Percentiles rank a stretch among this genome's conserved stretches.
These are phyloP conservation scores for Diachasma alloeum DNA, from an alignment of 1,140 invertebrate genomes.

Conservation along the genomic window DNA sequence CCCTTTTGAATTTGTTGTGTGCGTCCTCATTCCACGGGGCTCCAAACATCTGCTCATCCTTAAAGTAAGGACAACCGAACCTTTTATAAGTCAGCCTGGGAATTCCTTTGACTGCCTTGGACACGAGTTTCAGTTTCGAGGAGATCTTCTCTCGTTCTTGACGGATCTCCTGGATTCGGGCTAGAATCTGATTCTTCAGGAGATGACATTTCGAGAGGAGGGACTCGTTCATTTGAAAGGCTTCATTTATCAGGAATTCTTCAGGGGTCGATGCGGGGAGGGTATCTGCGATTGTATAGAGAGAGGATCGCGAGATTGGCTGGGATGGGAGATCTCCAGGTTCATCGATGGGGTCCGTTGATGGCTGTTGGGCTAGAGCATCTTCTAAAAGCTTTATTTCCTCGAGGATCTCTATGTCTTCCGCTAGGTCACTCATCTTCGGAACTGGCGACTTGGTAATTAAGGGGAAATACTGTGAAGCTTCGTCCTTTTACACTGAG, in stretches of 20 bases:
- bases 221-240: slow-evolving; percentile 20
- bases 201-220: background rate
- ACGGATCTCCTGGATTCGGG: background rate
- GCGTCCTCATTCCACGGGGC: slow-evolving; percentile 56
- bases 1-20: slow-evolving; percentile 48
- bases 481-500: too few species aligned
- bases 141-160: background rate
- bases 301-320: slow-evolving; percentile 32
- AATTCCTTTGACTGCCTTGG: slow-evolving; percentile 2
- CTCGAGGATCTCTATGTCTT: slow-evolving; percentile 44
- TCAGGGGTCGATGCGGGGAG: background rate
- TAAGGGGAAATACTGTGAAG: too few species aligned
- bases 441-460: background rate
- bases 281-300: slow-evolving; percentile 23
- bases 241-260: slow-evolving; percentile 9
- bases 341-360: background rate
- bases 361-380: slow-evolving; percentile 30
- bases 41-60: slow-evolving; percentile 53
- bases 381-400: slow-evolving; percentile 51
- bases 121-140: background rate
- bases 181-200: background rate
- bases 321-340: slow-evolving; percentile 32
- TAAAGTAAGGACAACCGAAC: slow-evolving; percentile 63
- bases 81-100: background rate
- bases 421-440: slow-evolving; percentile 50